Percentiles rank a stretch among this genome's conserved stretches.
These are phyloP conservation scores for Unio pictorum DNA, from an alignment of 2,888 invertebrate species.

Conservation along the genomic window DNA sequence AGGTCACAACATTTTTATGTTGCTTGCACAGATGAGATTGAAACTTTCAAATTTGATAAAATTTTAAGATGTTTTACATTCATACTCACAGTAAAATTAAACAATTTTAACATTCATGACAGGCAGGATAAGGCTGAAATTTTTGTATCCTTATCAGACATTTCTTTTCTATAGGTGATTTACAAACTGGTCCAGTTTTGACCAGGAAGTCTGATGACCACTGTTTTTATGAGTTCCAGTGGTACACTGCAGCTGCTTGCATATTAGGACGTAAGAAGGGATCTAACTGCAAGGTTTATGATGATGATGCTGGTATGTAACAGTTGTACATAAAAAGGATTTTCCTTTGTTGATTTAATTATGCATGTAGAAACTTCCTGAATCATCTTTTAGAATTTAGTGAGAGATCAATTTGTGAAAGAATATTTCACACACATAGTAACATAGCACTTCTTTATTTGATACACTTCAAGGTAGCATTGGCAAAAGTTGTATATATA, in stretches of 20 bases:
- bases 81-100: neutral
- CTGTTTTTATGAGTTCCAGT: conserved; percentile 66
- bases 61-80: neutral
- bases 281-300: conserved; percentile 51
- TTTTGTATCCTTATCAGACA: neutral
- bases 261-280: conserved; percentile 45
- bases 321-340: neutral
- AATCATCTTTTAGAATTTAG: no score
- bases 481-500: no score
- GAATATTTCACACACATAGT: no score
- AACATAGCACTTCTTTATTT: no score
- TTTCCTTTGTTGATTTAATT: neutral
- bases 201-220: conserved; percentile 47
- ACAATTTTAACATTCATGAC: neutral
- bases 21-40: neutral
- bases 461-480: no score
- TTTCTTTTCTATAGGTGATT: conserved; percentile 43
- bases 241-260: conserved; percentile 68
- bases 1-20: neutral
- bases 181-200: conserved; percentile 56
- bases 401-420: no score
- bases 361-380: neutral
- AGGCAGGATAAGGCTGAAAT: neutral
- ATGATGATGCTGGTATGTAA: conserved; percentile 47
- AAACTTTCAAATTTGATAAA: no score